Evolutionary conservation across 2,888 invertebrate species (phyloP).

Genomic region (Acholoe squamosa): DNA sequence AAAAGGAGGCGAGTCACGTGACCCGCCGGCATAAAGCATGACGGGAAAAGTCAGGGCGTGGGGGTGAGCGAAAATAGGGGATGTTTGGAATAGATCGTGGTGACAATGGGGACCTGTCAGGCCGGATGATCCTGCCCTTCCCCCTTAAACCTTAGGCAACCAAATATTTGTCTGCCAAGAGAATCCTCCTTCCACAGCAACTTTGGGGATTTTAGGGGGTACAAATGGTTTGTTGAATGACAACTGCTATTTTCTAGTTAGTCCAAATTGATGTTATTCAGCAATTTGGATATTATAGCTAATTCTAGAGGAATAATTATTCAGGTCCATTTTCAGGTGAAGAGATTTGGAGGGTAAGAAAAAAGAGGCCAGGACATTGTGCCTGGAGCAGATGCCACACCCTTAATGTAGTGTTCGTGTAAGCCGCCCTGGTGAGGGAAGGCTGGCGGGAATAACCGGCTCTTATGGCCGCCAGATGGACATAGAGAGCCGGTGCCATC

Average conservation of each 20-base stretch:
- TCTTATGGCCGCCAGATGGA: slow-evolving; percentile 25
- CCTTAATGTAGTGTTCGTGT: slow-evolving; percentile 41
- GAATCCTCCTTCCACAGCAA: too few relatives aligned
- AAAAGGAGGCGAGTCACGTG: slow-evolving; percentile 16
- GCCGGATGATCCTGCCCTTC: background rate
- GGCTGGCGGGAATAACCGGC: background rate
- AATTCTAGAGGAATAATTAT: too few relatives aligned
- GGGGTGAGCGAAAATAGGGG: slow-evolving; percentile 19
- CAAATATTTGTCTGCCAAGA: background rate
- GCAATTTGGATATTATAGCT: too few relatives aligned
- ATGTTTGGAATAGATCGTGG: slow-evolving; percentile 45
- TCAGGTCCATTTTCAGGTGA: too few relatives aligned
- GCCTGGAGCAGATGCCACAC: slow-evolving; percentile 1
- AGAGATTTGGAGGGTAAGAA: background rate
- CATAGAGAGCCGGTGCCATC: slow-evolving; percentile 15
- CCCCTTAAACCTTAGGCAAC: background rate
- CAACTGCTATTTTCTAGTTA: too few relatives aligned
- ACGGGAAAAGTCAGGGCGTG: slow-evolving; percentile 16
- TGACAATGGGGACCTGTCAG: slow-evolving; percentile 7
- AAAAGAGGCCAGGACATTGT: background rate
- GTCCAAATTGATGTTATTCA: too few relatives aligned
- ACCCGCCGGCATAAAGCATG: slow-evolving; percentile 29
- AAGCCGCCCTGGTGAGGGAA: background rate
- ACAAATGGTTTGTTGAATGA: too few relatives aligned
- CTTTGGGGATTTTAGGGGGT: too few relatives aligned